A percentile compares a stretch with the other conserved stretches of the same genome.
These are phyloP conservation scores for Bombyx mori DNA, from an alignment of 1,140 invertebrate genomes.

Conservation along the genomic window ASM3026992v2 NC_085118.1:3502001-3502500, in stretches of 20 bases:
- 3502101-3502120: too few species aligned
- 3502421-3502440: slow-evolving; percentile 49
- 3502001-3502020: too few species aligned
- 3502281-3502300: slow-evolving; percentile 46
- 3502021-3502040: too few species aligned
- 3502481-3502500: slow-evolving; percentile 21
- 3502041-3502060: background rate
- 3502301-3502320: slow-evolving; percentile 39
- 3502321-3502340: slow-evolving; percentile 47
- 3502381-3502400: slow-evolving; percentile 61
- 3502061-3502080: slow-evolving; percentile 5
- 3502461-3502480: slow-evolving; percentile 27
- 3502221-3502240: slow-evolving; percentile 13
- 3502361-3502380: slow-evolving; percentile 54
- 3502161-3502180: too few species aligned
- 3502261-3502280: slow-evolving; percentile 42
- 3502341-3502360: slow-evolving; percentile 15
- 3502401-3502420: slow-evolving; percentile 65
- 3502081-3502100: slow-evolving; percentile 2
- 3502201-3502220: slow-evolving; percentile 1
- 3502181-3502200: background rate
- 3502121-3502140: too few species aligned
- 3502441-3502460: slow-evolving; percentile 52
- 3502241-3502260: slow-evolving; percentile 50
- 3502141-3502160: too few species aligned